Evolutionary conservation across 2,113 vertebrate species (phyloP), one percentile per base, ranked within the genome.

Genomic region (Leptobrachium leishanense): DNA sequence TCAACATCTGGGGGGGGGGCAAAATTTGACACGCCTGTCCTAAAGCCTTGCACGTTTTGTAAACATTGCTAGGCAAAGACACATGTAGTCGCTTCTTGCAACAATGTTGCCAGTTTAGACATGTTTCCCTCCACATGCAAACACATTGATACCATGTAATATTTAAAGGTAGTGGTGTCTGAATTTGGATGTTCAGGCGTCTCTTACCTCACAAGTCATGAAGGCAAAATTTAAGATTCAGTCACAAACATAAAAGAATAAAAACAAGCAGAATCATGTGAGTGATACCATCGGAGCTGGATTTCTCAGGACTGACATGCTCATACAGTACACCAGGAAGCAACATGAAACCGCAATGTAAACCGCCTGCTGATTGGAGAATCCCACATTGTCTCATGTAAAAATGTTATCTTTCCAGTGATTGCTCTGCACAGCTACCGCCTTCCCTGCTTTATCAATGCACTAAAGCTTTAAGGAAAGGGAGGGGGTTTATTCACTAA

Each of bases 151-250:
- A 31, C 20, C 20, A 31, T 31, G 20, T 31, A 31, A 31, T 31
- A 31, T 31, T 31, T 31, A 31, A 31, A 31, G 20, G 20, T 31
- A 31, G 20, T 31, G 20, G 20, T 31, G 1, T 31, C 20, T 9
- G 31, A 3, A 73, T 20, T 5, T 68, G 10, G 4, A 62, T 2
- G 13, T 62, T 8, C 8, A 50, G 46, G 13, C 3, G 13, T 62
- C 6, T 15, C 57, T 46, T 64, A 79, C 77, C 77, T 79, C 59
- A 72, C 77, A 79, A 79, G 40, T 72, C 77, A 79, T 79, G 77
- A 6, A 72, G 59, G 10, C 69, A 66, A 1, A 39, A 11, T 3
- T 31, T 12, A 11, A 42, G 55, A 13, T 59, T 15, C 55, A 3
- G 3, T 59, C 11, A 8, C 46, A 50, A 50, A 50, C 11, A 11